Base-by-base conservation (phyloP, 1,140 invertebrate genomes). In the Sycobia sp. region DNA sequence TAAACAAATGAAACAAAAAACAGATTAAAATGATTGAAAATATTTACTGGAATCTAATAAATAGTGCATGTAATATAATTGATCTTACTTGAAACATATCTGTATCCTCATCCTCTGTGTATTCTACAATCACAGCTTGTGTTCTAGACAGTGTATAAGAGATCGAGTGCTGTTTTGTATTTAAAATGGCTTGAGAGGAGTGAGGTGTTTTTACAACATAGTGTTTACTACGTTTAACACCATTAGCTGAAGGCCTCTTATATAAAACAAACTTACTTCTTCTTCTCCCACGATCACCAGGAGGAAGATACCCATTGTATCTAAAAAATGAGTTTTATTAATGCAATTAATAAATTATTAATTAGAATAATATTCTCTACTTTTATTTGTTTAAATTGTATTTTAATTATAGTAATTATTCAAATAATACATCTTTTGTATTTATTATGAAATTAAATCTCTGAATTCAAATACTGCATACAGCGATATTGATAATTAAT, bases 81-180 rank as follows among this genome's bases (percentile, higher is more conserved):
- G n/a, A n/a, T 11, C 29, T 84, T 82, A 95, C 94, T 87, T 99
- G 96, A 84, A 98, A 98, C 96, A 99, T 98, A 80, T 98, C 97
- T 34, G 94, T 98, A 74, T 95, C 90, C 58, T 92, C 89, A 81
- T 98, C 96, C 73, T 91, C 90, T 66, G 90, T 92, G 81, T 98
- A 99, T 82, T 98, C 96, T 16, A 98, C 96, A 73, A 99, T 97
- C 69, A 98, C 94, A 54, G 96, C 95, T 83, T 98, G 95, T 76
- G 92, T 97, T 81, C 96, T 86, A 56, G 92, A 96, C 68, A 98
- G 86, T 50, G 96, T 98, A 81, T 98, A 99, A 1, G 96, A 97
- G 76, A 99, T 97, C 39, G 95, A 97, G 84, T 98, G 96, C 79
- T 93, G 91, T 76, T 85, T 89, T 63, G 89, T 87, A 80, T 98